Evolutionary conservation across 1,140 invertebrate genomes (phyloP), one percentile per base, ranked within the genome.

Genomic region (Zaprionus tsacasi): DNA sequence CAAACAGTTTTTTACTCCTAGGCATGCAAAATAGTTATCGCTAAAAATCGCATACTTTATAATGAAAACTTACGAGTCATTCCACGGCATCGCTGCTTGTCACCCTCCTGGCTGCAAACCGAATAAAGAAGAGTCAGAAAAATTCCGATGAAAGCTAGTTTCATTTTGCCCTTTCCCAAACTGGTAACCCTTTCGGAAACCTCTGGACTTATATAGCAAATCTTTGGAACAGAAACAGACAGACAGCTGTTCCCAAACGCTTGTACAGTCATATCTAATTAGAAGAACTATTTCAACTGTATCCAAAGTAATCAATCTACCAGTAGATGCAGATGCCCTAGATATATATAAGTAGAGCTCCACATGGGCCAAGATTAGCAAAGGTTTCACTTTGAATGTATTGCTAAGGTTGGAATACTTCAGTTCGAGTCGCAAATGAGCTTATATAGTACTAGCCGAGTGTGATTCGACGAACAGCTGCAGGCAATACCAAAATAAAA

Each of bases 211-310:
- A 17, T 21, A 21, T 21, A 48, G 40, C 25, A 33, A 33, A 15
- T 33, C 15, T 25, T 12, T 11, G 1, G 7, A 33, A 38, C 17
- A 12, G 38, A 21, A 17, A 11, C 25, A 13, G 1, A 30, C 13
- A 1, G n/a, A 60, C 43, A 60, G 15, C 58, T 60, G 40, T 48
- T 60, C 15, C 8, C 6, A 48, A 33, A 60, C 6, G 13, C 4
- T 40, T 40, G 5, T n/a, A 40, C 6, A 45, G n/a, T 45, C 2
- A 45, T 45, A 15, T 45, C 7, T 8, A 45, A 10, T 45, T 8
- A 15, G 40, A 6, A 45, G 27, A 1, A 30, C 35, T 38, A 33
- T 40, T 64, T 10, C 50, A 50, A 15, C 50, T 50, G 15, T 50
- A 64, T n/a, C 52, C 52, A 8, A 43, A n/a, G 36, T 56, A 56